These are phyloP conservation scores for Platyscapa corneri DNA, from an alignment of 1,140 invertebrate genomes.

Conservation along the genomic window DNA sequence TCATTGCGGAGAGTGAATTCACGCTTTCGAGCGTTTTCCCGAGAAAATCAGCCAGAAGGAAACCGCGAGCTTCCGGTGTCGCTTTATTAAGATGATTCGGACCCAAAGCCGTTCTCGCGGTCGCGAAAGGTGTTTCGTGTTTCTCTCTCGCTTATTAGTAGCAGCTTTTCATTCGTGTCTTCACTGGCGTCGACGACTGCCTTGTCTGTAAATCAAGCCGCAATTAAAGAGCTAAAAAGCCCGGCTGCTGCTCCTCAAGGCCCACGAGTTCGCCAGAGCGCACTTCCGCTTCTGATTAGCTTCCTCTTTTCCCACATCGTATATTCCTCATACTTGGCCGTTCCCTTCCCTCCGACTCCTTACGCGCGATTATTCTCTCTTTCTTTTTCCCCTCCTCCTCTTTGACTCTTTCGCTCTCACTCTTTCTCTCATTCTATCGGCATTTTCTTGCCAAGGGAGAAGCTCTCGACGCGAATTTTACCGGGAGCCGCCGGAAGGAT, in stretches of 20 bases:
- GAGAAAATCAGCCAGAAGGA: background rate
- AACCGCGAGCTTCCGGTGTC: background rate
- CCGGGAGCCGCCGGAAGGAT: background rate
- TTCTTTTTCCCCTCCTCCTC: conserved; percentile 29
- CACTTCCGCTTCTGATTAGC: conserved; percentile 75
- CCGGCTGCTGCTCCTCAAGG: conserved; percentile 65
- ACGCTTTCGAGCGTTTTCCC: conserved; percentile 4
- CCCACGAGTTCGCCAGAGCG: conserved; percentile 69
- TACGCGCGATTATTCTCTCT: conserved; percentile 42
- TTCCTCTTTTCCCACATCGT: conserved; percentile 73
- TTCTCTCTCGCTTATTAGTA: conserved; percentile 24
- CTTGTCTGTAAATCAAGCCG: conserved; percentile 68
- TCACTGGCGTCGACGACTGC: conserved; percentile 25
- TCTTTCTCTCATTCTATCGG: background rate
- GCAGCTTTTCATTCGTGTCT: background rate
- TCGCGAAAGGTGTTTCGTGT: conserved; percentile 21
- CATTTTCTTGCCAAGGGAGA: background rate
- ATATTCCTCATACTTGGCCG: conserved; percentile 47
- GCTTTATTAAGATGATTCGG: conserved; percentile 31
- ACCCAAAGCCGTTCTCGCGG: background rate
- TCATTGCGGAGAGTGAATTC: background rate
- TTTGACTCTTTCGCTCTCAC: conserved; percentile 3
- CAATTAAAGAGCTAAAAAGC: conserved; percentile 74
- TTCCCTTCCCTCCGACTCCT: conserved; percentile 24
- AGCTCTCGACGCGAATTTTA: background rate